Evolutionary conservation across 2,113 vertebrate species (phyloP).

Genomic region (Bos taurus): DNA sequence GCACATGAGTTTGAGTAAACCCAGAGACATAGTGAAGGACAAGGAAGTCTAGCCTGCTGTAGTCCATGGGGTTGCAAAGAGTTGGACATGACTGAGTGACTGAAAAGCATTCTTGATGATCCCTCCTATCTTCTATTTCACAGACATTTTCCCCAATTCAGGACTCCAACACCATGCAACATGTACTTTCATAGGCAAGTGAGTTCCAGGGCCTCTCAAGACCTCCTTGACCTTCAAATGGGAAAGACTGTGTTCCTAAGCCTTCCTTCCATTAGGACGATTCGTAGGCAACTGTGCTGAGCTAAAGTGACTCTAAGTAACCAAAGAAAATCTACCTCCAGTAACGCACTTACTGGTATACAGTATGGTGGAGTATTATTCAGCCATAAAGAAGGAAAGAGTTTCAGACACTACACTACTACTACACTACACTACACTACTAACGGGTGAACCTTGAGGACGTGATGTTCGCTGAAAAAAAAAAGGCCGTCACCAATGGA

Average conservation of each 20-base stretch:
- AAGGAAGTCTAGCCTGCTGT: neutral
- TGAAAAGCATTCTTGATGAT: neutral
- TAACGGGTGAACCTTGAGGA: fast-evolving
- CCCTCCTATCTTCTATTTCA: neutral
- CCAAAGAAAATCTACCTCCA: neutral
- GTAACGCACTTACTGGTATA: no score
- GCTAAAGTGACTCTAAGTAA: neutral
- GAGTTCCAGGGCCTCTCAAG: neutral
- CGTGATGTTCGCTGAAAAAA: fast-evolving
- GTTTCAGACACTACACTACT: fast-evolving
- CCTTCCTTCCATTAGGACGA: neutral
- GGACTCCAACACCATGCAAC: fast-evolving
- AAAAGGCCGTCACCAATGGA: fast-evolving
- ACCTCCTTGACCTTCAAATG: neutral
- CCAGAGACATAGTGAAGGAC: neutral
- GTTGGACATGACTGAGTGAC: neutral
- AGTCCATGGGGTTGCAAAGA: neutral
- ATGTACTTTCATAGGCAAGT: neutral
- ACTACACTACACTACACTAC: no score
- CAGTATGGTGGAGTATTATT: fast-evolving
- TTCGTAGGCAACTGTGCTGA: neutral
- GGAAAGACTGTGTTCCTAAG: neutral
- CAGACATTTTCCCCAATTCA: neutral
- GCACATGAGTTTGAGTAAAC: neutral
- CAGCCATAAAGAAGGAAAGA: fast-evolving